Conservation (phyloP, 2,797 vertebrate species). For the Catostomus latipinnis region DNA sequence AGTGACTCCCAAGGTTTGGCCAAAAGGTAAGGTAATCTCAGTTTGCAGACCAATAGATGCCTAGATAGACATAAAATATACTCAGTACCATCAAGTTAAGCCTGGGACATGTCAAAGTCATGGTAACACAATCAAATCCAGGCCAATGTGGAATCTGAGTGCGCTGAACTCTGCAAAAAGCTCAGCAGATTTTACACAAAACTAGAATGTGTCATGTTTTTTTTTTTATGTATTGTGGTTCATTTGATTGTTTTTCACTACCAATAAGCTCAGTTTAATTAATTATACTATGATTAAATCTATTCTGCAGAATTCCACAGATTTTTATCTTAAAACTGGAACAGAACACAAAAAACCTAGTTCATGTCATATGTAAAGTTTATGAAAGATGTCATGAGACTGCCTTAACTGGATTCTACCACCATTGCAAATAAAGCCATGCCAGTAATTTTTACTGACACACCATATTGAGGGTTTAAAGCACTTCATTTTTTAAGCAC, state of each 20-base stretch:
- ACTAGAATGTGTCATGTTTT: no score
- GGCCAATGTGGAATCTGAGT: no score
- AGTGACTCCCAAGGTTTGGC: constrained; percentile 18
- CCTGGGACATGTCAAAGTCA: no score
- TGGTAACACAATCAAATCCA: no score
- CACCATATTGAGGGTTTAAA: neutral
- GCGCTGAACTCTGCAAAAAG: no score
- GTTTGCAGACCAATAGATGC: constrained; percentile 39
- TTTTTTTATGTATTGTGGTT: no score
- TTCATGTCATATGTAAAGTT: neutral
- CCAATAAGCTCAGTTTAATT: no score
- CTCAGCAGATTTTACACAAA: no score
- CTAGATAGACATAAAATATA: constrained; percentile 30
- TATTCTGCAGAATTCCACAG: no score
- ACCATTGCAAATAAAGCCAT: constrained; percentile 12
- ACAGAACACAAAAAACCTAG: neutral
- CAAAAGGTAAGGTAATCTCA: constrained; percentile 18
- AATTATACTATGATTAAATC: no score
- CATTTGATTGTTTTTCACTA: no score
- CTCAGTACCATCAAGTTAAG: neutral
- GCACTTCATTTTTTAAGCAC: neutral
- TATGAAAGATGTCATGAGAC: neutral
- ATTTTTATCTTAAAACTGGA: neutral
- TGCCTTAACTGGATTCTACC: neutral
- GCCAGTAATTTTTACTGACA: constrained; percentile 9